Evolutionary conservation across 2,113 vertebrate genomes (phyloP), one percentile per base, ranked within the genome.

Genomic region (Strigops habroptila): DNA sequence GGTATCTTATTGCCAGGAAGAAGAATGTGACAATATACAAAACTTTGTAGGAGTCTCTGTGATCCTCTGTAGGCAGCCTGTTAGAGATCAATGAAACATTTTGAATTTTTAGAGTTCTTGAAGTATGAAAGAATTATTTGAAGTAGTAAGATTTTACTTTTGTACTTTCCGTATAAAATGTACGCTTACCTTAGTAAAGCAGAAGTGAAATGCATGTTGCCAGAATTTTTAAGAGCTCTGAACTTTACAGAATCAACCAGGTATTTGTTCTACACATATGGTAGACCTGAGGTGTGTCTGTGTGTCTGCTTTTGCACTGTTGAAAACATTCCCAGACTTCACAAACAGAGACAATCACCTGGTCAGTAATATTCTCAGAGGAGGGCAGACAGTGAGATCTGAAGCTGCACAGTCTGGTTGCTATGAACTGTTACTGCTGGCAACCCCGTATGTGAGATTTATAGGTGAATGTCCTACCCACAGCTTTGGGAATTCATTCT

Each of bases 291-390:
- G 77, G 69, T 81, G 76, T 73, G 63, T 82, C 67, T 88, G 49
- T 37, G 21, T 78, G 73, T 87, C 86, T 95, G 87, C 71, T 90
- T 95, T 89, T 70, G 53, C 63, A 23, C 82, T 80, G 10, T 18
- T 88, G 79, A 90, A 91, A 95, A 59, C 87, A 28, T 93, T 95
- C n/a, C 79, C 90, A 97, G 85, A 85, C 85, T 92, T 90, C 49
- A 87, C 52, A 81, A 59, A 59, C 44, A 82, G 78, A 90, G 70
- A 62, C 67, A 46, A 65, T 95, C 74, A 76, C 85, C 48, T 76
- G 70, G 46, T 74, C 63, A 48, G 2, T 80, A 88, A 77, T 86
- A 65, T 35, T 69, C 91, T 95, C 87, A 90, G 67, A 43, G 86
- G 90, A 95, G 84, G 28, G 48, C 65, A 88, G 80, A 68, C 3